Conservation (phyloP, 2,797 vertebrate genomes). For the Lepilemur septentrionalis region DNA sequence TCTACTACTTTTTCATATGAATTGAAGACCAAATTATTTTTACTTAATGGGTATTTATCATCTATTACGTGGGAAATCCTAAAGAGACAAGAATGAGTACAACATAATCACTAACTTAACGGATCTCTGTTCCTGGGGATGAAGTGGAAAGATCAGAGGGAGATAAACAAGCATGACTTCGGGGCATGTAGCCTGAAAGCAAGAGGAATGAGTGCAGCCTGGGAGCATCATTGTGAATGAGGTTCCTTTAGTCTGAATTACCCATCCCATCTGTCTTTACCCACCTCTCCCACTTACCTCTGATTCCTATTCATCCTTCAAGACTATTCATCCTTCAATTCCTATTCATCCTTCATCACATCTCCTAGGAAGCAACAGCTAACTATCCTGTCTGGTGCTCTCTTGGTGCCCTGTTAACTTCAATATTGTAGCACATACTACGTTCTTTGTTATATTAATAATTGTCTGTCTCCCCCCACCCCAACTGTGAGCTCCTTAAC, state of each 20-base stretch:
- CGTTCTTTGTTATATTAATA: not conserved
- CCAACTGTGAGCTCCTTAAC: not conserved
- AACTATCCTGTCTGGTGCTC: not conserved
- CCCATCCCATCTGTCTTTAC: not conserved
- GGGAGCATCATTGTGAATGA: not conserved
- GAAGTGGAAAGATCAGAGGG: not conserved
- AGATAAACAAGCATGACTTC: not conserved
- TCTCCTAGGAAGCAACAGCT: not conserved
- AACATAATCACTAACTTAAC: constrained; percentile 13
- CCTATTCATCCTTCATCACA: not conserved
- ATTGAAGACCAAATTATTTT: constrained; percentile 33
- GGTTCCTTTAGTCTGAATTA: not conserved
- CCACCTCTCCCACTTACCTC: not conserved
- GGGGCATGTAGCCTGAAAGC: not conserved
- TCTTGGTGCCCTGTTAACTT: not conserved
- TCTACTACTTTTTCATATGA: constrained; percentile 21
- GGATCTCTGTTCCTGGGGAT: not conserved
- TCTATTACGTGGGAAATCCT: not conserved
- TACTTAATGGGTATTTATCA: constrained; percentile 14
- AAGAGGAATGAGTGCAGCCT: not conserved
- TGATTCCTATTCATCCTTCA: not conserved
- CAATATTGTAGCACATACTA: not conserved
- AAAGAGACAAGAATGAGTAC: not conserved
- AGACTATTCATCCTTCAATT: not conserved
- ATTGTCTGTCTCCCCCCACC: not conserved